phyloP scores from a whole-genome alignment of 64 coral and sea anemone species.

The Dendrophyllia cribrosa region DNA sequence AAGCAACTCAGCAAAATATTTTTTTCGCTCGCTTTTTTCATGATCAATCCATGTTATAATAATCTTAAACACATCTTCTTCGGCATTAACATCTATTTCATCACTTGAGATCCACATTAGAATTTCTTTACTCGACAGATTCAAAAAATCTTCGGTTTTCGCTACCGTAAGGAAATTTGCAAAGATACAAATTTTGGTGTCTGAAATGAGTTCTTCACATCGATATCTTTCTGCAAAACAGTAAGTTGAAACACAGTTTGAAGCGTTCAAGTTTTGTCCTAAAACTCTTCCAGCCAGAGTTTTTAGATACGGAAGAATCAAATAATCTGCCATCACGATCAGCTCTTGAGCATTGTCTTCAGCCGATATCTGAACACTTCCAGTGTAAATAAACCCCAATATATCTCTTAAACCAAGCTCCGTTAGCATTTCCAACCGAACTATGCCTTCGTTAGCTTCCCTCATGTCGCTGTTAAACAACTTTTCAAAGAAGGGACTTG shows the following conservation, averaged over 20 bases:
- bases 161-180: neutral
- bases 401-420: neutral
- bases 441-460: neutral
- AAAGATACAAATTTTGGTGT: neutral
- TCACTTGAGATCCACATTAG: neutral
- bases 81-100: neutral
- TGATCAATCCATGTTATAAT: neutral
- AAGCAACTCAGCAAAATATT: neutral
- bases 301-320: neutral
- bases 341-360: neutral
- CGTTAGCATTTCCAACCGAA: neutral
- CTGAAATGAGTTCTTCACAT: neutral
- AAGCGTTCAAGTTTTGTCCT: neutral
- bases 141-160: neutral
- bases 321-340: neutral
- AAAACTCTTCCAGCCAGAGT: neutral
- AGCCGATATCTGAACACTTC: neutral
- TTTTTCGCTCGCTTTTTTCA: neutral
- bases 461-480: neutral
- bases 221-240: neutral
- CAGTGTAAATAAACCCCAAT: neutral
- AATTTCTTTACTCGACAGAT: neutral
- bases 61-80: neutral
- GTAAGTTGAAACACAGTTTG: neutral
- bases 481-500: constrained; percentile 1